Base-by-base conservation (phyloP, 2,797 vertebrate species). In the Eulemur rubriventer region DNA sequence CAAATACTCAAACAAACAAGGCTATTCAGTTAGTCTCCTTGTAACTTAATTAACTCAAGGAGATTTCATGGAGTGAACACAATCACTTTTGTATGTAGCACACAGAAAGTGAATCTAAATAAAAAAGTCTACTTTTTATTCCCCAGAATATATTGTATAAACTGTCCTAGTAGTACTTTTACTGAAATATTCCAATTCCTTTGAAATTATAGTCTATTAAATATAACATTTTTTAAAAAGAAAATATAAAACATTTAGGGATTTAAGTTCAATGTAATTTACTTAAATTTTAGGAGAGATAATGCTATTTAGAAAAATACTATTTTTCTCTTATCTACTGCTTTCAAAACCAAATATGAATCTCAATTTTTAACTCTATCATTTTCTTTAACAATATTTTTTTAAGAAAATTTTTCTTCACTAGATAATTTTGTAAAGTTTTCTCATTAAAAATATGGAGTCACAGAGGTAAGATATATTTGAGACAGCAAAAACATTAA, bases 1-100 rank as follows among this genome's bases (percentile, higher is more conserved):
- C 70, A 75, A 94, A 97, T 85, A 28, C n/a, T 63, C 11, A 61
- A 95, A 28, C 0, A 89, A 97, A 96, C 87, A 65, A 93, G 6
- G 6, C 3, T 96, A 22, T 75, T 50, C 7, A 88, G 13, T 9
- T 35, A 20, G 30, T 57, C 48, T 12, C 86, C 80, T 14, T 72
- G 4, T 81, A 92, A 35, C 5, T 95, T 96, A 96, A 33, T 90
- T 95, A 96, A 57, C 61, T 65, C 13, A 70, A 96, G 83, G 2
- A 13, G 38, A 83, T 50, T 96, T 95, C 89, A 85, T 2, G 59
- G 48, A 85, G 10, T 79, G 17, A 90, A 96, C 0, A 50, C 11
- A 35, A 95, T 48, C 38, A 81, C 38, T 85, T 96, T 67, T 38
- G 4, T 92, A 33, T 28, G n/a, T 81, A 80, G 0, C 33, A 94